A percentile compares a stretch with the other conserved stretches of the same genome.
phyloP scores from a whole-genome alignment of 2,888 invertebrate species.

The Sesamia inferens region DNA sequence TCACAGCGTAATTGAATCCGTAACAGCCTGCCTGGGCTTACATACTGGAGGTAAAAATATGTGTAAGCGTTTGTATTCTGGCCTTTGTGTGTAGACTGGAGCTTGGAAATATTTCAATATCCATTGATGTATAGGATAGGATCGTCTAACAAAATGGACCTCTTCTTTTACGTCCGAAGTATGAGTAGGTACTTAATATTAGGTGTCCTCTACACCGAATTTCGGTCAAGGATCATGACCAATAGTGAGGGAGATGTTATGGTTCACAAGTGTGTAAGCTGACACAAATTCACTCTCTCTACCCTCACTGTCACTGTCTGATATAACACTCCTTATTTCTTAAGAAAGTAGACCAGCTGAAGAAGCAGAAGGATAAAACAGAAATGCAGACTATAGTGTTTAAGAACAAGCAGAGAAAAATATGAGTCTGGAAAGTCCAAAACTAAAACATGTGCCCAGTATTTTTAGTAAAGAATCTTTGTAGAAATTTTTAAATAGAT shows the following conservation, averaged over 20 bases:
- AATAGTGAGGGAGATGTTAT: not conserved
- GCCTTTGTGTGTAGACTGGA: not conserved
- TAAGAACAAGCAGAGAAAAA: too few relatives aligned
- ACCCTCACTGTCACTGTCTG: not conserved
- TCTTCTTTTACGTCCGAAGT: not conserved
- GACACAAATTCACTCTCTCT: not conserved
- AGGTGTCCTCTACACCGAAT: not conserved
- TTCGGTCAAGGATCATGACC: not conserved
- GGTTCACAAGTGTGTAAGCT: not conserved
- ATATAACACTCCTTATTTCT: too few relatives aligned
- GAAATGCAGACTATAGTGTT: too few relatives aligned
- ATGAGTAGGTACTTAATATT: not conserved
- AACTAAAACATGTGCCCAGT: too few relatives aligned
- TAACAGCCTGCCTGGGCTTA: constrained; percentile 25
- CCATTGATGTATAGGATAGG: not conserved
- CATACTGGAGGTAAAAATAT: constrained; percentile 14
- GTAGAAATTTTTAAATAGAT: too few relatives aligned
- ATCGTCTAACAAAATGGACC: not conserved
- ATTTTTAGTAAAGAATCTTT: too few relatives aligned
- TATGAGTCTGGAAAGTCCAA: too few relatives aligned
- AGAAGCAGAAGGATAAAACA: too few relatives aligned
- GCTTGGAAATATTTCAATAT: constrained; percentile 14
- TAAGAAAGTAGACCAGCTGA: too few relatives aligned
- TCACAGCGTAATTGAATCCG: constrained; percentile 55
- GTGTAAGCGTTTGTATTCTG: not conserved